phyloP scores from a whole-genome alignment of 1,140 invertebrate species.

The Orius insidiosus region DNA sequence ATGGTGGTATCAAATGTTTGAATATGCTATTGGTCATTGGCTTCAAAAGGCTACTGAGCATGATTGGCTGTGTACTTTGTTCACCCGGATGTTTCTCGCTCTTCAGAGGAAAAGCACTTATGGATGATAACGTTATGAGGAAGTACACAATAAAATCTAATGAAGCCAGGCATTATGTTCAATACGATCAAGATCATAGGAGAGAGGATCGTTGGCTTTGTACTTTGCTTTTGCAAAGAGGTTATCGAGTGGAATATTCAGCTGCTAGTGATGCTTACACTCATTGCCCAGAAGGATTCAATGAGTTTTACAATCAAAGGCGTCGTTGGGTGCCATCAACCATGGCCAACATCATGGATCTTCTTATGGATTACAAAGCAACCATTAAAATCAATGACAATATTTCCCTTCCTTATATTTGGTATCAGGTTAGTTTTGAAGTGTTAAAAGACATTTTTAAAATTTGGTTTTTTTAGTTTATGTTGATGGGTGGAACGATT shows the following conservation, averaged over 20 bases:
- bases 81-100: conserved; percentile 97
- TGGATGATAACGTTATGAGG: conserved; percentile 98
- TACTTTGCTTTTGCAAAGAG: conserved; percentile 85
- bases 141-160: conserved; percentile 87
- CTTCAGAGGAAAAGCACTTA: conserved; percentile 88
- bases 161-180: conserved; percentile 91
- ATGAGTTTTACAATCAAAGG: conserved; percentile 93
- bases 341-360: conserved; percentile 92
- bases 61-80: conserved; percentile 95
- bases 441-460: neutral
- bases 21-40: conserved; percentile 99
- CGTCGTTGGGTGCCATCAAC: conserved; percentile 93
- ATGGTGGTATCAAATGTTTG: conserved; percentile 99
- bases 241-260: conserved; percentile 95
- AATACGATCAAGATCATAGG: conserved; percentile 99
- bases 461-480: conserved; percentile 33
- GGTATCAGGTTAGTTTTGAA: conserved; percentile 59
- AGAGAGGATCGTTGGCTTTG: conserved; percentile 90
- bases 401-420: conserved; percentile 87
- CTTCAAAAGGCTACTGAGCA: conserved; percentile 98
- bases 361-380: conserved; percentile 75
- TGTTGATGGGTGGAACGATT: conserved; percentile 79
- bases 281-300: conserved; percentile 90
- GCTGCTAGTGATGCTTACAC: conserved; percentile 96
- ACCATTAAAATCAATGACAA: conserved; percentile 95